Base-by-base conservation (phyloP, 2,888 invertebrate genomes). In the Apodemia duryi region DNA sequence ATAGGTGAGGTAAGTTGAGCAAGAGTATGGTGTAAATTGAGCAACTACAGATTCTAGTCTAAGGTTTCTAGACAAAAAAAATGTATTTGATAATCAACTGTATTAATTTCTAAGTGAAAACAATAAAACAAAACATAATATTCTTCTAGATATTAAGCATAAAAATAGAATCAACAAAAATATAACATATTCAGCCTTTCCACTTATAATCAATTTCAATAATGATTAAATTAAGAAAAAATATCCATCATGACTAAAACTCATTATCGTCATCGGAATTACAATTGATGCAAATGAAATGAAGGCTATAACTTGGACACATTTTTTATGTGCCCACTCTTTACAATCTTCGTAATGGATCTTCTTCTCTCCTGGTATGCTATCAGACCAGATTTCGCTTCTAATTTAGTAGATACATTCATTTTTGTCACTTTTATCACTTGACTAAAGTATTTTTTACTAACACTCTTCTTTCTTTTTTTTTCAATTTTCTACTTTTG, bases 191-290 rank as follows among this genome's bases (percentile, higher is more conserved):
- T 54, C 54, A 54, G 29, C 54, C 54, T 54, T 54, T 54, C 54
- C 35, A 68, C 61, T 52, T 67, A 67, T 46, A 66, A 41, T 41
- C 54, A 54, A 61, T 52, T 49, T 62, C 62, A 62, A 65, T 65
- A 62, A 61, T 54, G 62, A 65, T 65, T 61, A 65, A 35, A 4
- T 35, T 35, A 35, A 35, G 35, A 3, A 35, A 35, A 35, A 66
- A 72, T 72, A 68, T 72, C 61, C 61, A 62, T 65, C 62, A 41
- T 65, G 52, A 51, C 52, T 65, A 52, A 65, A 65, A 65, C 32
- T 57, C 29, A 65, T 62, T n/a, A 38, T 65, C 62, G 49, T 65
- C 61, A 61, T 65, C 65, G 49, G 3, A 43, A 61, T 65, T 65
- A 62, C 65, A 65, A 65, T 65, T 65, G 65, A 65, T 52, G 52